Base-by-base conservation (phyloP, 1,140 invertebrate genomes). In the Battus philenor region DNA sequence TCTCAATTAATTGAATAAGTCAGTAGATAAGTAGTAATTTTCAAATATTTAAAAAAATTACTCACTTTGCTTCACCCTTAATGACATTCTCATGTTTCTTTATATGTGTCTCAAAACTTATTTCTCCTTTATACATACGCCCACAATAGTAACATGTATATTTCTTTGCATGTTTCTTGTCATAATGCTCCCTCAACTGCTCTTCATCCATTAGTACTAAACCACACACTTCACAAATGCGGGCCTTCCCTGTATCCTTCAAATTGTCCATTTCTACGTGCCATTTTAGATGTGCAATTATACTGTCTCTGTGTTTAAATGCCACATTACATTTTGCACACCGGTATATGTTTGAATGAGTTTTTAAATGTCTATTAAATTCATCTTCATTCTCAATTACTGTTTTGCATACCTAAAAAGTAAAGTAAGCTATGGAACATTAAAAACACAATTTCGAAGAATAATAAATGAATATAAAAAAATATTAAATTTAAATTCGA, bases 141-240 rank as follows among this genome's bases (percentile, higher is more conserved):
- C 78, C 80, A 17, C 80, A 84, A 41, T 82, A 84, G 34, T 63
- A 82, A 52, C 80, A 84, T 0, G 76, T 79, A 33, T 63, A 77
- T 29, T 75, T 77, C 45, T 75, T 75, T 0, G 60, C 55, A 44
- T 84, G 76, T 10, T 65, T 69, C 15, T 54, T 69, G 5, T 74
- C 65, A 9, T 64, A 53, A 27, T 84, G 80, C 10, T 68, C 60
- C 0, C 50, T 39, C 17, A 80, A 57, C 16, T 53, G 41, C 0
- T 65, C 50, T 15, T 67, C 69, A 34, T 61, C 44, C 9, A 47
- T 45, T 0, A 78, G 44, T 7, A 84, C 59, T 17, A 66, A 24
- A 0, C 80, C 80, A 15, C 80, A 84, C 4, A 70, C 41, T 44
- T 79, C 76, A 44, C 80, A 84, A 6, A 84, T 62, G 39, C 72